Evolutionary conservation across 2,113 vertebrate genomes (phyloP), one percentile per base, ranked within the genome.

Genomic region (Chelonoidis abingdonii): DNA sequence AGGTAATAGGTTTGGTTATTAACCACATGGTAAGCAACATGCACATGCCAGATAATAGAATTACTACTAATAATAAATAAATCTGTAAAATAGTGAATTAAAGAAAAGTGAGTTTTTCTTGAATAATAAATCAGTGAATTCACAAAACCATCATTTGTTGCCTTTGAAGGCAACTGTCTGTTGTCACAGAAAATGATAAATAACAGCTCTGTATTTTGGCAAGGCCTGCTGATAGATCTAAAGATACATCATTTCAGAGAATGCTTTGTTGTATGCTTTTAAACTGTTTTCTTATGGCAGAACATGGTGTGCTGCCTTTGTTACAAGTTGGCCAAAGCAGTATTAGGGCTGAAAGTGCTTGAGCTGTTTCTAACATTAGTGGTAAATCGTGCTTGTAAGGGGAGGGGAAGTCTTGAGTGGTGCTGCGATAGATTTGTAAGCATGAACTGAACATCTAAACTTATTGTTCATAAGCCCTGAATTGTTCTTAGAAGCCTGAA

Each of bases 121-220:
- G 62, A 88, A 31, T 57, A 62, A 29, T 57, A 13, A 3, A 29
- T 94, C 62, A 90, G 4, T 88, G 86, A 56, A 75, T 47, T 93
- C 56, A 82, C 85, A 56, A 78, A 31, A 57, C 76, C 24, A 76
- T 83, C 57, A 31, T 31, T 85, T 95, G 14, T 78, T 92, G 56
- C 17, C 94, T 94, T 89, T 72, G 35, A 86, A 94, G 90, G 47
- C 47, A 86, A 21, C 27, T 93, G 88, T 80, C 79, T 94, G 11
- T 94, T 95, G 38, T 75, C 94, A 89, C 79, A 91, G 52, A 91
- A 95, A 93, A 90, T 83, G 8, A 3, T 80, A 88, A 96, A 52
- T 78, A 93, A 76, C 41, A 52, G 35, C 44, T 93, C 80, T 35
- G 57, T 80, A 79, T 82, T 89, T 93, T 87, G 59, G 2, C 17